Evolutionary conservation across 2,797 vertebrate species (phyloP), one percentile per base, ranked within the genome.

Genomic region (Bradypodion pumilum): DNA sequence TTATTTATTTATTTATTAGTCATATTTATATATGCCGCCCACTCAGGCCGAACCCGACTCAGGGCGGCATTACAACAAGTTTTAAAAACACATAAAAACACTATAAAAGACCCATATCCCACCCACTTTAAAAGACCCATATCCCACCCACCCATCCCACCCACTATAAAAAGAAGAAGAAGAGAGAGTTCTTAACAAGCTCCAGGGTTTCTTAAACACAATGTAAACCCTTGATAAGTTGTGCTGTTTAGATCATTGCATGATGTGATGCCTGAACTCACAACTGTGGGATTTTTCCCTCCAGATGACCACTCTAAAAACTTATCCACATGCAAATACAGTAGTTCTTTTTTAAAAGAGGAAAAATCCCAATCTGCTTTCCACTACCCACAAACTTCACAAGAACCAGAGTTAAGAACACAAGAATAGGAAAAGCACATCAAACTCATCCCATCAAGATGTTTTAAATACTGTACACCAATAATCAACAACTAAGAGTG

Each of bases 401-500:
- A 2, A 12, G 0, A n/a, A 85, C 68, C 76, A 82, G 52, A 74
- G 44, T 89, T 74, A 42, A 6, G 0, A 0, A 32, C 82, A 80
- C 80, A 66, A 76, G 62, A 42, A 21, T 8, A n/a, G 77, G 68
- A n/a, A 35, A 21, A 74, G 59, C 25, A 7, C 49, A 66, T 59
- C 32, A 29, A 59, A 89, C 81, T 85, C 46, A 63, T 86, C 69
- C 86, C 87, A 90, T 80, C 83, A 90, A 94, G 78, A 80, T 81
- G 91, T 89, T 87, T 63, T 32, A 68, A 21, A 88, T 88, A n/a
- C n/a, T n/a, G n/a, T n/a, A 86, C 80, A 82, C 10, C 80, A 80
- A 88, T 78, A 90, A 90, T 89, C 86, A 78, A 75, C 88, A 89
- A 82, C 68, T 83, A 85, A 74, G 84, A 85, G 86, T 80, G 60